Evolutionary conservation across 2,113 vertebrate genomes (phyloP).

Genomic region (Urocitellus parryii): DNA sequence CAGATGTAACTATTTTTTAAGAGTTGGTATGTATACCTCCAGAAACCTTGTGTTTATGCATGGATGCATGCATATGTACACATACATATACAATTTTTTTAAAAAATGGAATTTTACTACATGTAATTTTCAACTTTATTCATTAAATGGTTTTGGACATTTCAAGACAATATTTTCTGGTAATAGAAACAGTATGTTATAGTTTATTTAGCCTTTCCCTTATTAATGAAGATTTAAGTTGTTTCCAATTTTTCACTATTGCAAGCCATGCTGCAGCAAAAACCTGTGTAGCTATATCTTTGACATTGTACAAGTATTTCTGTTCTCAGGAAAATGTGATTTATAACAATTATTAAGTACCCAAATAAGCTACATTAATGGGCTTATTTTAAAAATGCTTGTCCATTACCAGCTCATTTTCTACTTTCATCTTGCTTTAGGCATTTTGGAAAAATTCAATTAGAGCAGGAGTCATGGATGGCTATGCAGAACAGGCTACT

Average conservation of each 20-base stretch:
- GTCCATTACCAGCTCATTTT: background rate
- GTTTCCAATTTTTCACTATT: background rate
- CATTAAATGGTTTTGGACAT: background rate
- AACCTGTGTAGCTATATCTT: background rate
- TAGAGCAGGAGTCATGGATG: slow-evolving; percentile 9
- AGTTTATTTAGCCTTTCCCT: slow-evolving; percentile 6
- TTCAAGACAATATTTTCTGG: slow-evolving; percentile 30
- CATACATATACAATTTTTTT: background rate
- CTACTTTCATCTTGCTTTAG: slow-evolving; percentile 41
- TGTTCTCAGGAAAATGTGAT: slow-evolving; percentile 9
- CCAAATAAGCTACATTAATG: background rate
- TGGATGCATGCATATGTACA: background rate
- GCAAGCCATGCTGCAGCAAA: background rate
- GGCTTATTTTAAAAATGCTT: slow-evolving; percentile 34
- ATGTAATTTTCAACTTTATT: slow-evolving; percentile 29
- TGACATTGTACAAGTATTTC: slow-evolving; percentile 11
- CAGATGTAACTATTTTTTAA: slow-evolving; percentile 29
- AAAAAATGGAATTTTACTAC: slow-evolving; percentile 3
- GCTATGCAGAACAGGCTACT: background rate
- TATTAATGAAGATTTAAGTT: slow-evolving; percentile 40
- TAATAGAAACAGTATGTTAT: background rate
- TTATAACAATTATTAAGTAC: slow-evolving; percentile 23
- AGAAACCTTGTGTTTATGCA: background rate
- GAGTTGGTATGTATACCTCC: background rate
- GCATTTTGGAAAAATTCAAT: slow-evolving; percentile 39